Base-by-base conservation (phyloP, 1,140 invertebrate genomes). In the Zaprionus kolodkinae region DNA sequence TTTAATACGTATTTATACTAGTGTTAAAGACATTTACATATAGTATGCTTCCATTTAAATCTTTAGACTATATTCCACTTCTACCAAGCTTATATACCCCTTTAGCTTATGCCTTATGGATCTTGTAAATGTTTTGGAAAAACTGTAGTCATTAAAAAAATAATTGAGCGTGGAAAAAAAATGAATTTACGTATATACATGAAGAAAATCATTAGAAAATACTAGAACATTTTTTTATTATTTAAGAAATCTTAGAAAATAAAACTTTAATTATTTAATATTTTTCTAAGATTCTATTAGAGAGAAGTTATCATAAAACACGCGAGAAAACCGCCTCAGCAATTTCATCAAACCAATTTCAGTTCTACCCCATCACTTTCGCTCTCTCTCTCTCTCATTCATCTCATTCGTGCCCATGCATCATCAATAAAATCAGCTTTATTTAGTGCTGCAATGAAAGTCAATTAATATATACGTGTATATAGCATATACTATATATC, bases 391-490 rank as follows among this genome's bases (percentile, higher is more conserved):
- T 6, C 6, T 17, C 9, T 25, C 17, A 50, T 12, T 12, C 4
- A 50, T 25, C 11, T 21, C 1, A 1, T 10, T 45, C 40, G 7
- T n/a, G n/a, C 6, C 0, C 7, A 3, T n/a, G n/a, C 40, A 45
- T 50, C 45, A 25, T 50, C 4, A 21, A 50, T 17, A 50, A 50
- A 50, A 50, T 50, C 17, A 17, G 45, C 45, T 50, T 50, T 25
- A 12, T 50, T 50, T 21, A 12, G 21, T 21, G 9, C 17, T 50
- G 9, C 11, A 50, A 50, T 50, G 45, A 50, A 50, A 50, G 45
- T 25, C 45, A 50, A 50, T 50, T 50, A 50, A 50, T 50, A 25
- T 25, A 50, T 21, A 21, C 2, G 21, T 30, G 4, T 12, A 50
- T 50, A 50, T 50, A 21, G 0, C 40, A 12, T 50, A 6, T 21